Evolutionary conservation across 2,888 invertebrate genomes (phyloP), one percentile per base, ranked within the genome.

Genomic region (Mallateleia sp.): DNA sequence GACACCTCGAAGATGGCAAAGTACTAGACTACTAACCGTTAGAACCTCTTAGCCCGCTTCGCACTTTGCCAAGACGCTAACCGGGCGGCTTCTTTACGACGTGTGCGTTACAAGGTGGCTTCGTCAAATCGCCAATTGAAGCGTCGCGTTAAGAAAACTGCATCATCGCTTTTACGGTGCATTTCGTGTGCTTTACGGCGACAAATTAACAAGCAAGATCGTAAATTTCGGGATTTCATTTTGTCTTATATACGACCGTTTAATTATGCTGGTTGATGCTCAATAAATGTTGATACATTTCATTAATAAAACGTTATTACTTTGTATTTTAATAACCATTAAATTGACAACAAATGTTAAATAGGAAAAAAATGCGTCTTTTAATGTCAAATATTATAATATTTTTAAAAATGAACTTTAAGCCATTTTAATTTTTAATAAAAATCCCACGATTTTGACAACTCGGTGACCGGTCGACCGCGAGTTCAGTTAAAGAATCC

Each of bases 1-100:
- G 88, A 87, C 89, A 87, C 83, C 81, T 78, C 88, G 77, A 89
- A 88, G 88, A 88, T 86, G 80, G 75, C 64, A 72, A 84, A 84
- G 74, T 67, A 79, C 60, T 69, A 74, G 74, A 82, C 85, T 74
- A 75, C 75, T 71, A 77, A 71, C 62, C 75, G 82, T 77, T 71
- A 56, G 77, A 77, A 67, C 82, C 74, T 81, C 81, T 79, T 79
- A 74, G 72, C 45, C 47, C 64, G 71, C 52, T 52, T 50, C 50
- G 54, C 62, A 62, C 71, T 78, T 67, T 67, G 64, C 66, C 18
- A 45, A 52, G 58, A 47, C 54, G 64, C 28, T 64, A 64, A 75
- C 64, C 54, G 64, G 42, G n/a, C 1, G 42, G 45, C 47, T 77
- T 77, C 77, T 77, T 66, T 66, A 66, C 15, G 77, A 18, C 77